These are phyloP conservation scores for Manacus vitellinus DNA, from an alignment of 2,113 vertebrate genomes.

Conservation along the genomic window DNA sequence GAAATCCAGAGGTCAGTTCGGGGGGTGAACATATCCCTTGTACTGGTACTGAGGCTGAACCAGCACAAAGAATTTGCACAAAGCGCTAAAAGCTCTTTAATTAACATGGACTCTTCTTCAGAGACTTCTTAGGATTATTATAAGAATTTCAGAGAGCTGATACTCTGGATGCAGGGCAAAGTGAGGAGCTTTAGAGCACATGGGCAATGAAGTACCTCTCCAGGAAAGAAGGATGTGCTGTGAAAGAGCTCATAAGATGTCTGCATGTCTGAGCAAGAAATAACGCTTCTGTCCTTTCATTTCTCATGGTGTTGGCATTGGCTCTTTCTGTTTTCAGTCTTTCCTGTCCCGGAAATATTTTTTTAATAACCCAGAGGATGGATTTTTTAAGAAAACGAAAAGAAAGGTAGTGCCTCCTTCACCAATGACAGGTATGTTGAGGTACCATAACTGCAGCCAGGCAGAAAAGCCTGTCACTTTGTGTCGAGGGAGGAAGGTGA, in stretches of 20 bases:
- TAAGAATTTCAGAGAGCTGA: not conserved
- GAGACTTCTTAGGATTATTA: not conserved
- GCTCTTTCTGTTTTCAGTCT: constrained; percentile 78
- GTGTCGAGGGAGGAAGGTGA: not conserved
- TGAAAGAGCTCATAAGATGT: not conserved
- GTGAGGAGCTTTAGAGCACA: not conserved
- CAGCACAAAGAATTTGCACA: not conserved
- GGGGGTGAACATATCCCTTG: not conserved
- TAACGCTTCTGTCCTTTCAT: not conserved
- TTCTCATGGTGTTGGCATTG: not conserved
- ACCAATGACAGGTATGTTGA: constrained; percentile 93
- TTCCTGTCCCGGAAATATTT: constrained; percentile 97
- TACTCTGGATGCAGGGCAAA: not conserved
- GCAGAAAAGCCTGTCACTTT: not conserved
- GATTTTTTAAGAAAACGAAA: constrained; percentile 99
- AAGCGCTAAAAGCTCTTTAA: not conserved
- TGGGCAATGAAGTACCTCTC: not conserved
- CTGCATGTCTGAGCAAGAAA: not conserved
- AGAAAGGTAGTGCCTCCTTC: constrained; percentile 98
- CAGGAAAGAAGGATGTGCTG: not conserved
- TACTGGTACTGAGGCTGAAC: not conserved
- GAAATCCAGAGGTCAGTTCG: not conserved
- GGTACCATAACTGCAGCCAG: not conserved
- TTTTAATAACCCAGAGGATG: constrained; percentile 98
- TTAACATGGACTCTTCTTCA: not conserved